Conservation (phyloP, 2,797 vertebrate genomes). For the Macroramphosus scolopax region DNA sequence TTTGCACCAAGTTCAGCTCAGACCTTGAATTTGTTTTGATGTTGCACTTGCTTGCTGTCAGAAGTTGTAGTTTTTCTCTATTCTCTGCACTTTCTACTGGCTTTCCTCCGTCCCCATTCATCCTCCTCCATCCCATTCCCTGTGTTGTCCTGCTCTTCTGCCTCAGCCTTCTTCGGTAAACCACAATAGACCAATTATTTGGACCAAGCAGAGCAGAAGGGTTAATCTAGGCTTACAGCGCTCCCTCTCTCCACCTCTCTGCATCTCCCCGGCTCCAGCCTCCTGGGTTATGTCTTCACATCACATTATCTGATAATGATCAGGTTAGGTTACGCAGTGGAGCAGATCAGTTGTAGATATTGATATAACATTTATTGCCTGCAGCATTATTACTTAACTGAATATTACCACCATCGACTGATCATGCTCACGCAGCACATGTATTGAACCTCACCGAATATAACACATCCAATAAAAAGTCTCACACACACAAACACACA, state of each 20-base stretch:
- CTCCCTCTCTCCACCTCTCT: conserved; percentile 1
- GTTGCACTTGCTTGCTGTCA: conserved; percentile 4
- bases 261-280: conserved; percentile 18
- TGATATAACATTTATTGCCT: conserved; percentile 62
- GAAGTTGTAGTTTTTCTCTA: conserved; percentile 1
- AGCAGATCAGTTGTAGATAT: conserved; percentile 59
- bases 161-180: conserved; percentile 33
- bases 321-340: conserved; percentile 36
- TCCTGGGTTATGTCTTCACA: conserved; percentile 52
- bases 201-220: conserved; percentile 57
- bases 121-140: conserved; percentile 21
- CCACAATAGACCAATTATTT: conserved; percentile 61
- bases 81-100: not conserved
- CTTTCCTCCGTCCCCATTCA: conserved; percentile 9
- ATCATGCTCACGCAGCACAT: conserved; percentile 14
- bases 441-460: conserved; percentile 3
- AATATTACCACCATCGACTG: conserved; percentile 55
- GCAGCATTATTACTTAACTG: conserved; percentile 60
- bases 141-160: conserved; percentile 26
- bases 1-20: not conserved
- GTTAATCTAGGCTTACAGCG: conserved; percentile 46
- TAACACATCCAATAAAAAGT: conserved; percentile 2
- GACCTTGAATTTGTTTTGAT: not conserved
- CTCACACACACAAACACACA: conserved; percentile 1
- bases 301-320: conserved; percentile 66